Base-by-base conservation (phyloP, 2,888 invertebrate species). In the Malthinus seriepunctatus region DNA sequence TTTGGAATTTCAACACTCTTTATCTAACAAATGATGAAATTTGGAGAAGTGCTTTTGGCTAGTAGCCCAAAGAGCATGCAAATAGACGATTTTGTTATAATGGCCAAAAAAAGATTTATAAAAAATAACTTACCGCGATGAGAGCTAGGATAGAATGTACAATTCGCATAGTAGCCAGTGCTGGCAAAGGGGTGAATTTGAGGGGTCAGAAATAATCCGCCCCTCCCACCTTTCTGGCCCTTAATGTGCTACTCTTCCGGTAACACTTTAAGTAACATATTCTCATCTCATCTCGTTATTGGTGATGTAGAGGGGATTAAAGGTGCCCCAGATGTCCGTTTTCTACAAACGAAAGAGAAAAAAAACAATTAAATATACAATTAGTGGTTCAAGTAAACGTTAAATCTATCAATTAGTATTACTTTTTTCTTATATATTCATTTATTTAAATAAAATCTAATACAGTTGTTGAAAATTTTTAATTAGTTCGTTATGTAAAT, bases 131-230 rank as follows among this genome's bases (percentile, higher is more conserved):
- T 76, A 88, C 89, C 88, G 88, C 88, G 85, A 88, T 86, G 84
- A 88, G 84, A 85, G 85, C 84, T 85, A 84, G 82, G 81, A 86
- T 83, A 82, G 83, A 85, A 79, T 81, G 82, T 86, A 84, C 86
- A 87, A 88, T 88, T 86, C 85, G 88, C 89, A 89, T 89, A 88
- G 88, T 88, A 85, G 85, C 84, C 83, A 83, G 84, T 82, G 82
- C 78, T 78, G 80, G 79, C 83, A 83, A 82, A 83, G 81, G 83
- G 79, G 79, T 82, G 82, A 80, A 67, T 73, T 72, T 72, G 76
- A 76, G 77, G 76, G 74, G 67, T 72, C 72, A 74, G 74, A 73
- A 71, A 67, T 66, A 65, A 62, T 67, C 67, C 68, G 70, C 68
- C 74, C 73, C 73, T 71, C 66, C 65, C 67, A 69, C 74, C 72